Conservation (phyloP, 2,797 vertebrate genomes). For the Rachycentron canadum region DNA sequence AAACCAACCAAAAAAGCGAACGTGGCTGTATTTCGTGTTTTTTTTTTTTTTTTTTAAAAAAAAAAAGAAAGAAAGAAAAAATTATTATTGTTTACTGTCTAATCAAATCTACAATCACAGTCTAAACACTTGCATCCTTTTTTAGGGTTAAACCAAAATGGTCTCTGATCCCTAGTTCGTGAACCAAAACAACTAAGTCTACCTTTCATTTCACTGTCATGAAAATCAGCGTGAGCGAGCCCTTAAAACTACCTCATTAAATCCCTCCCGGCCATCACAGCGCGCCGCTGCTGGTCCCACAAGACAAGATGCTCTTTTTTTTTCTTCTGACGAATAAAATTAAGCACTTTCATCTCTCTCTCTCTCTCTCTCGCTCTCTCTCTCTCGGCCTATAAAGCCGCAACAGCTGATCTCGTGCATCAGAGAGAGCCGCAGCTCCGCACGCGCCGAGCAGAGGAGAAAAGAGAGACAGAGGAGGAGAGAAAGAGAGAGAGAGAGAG, state of each 20-base stretch:
- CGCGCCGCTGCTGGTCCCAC: constrained; percentile 69
- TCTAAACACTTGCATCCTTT: background rate
- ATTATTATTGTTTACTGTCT: no score
- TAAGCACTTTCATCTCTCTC: constrained; percentile 50
- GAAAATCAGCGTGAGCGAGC: constrained; percentile 55
- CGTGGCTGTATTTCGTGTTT: no score
- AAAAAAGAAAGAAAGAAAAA: no score
- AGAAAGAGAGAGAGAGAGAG: constrained; percentile 14
- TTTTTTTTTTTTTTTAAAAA: no score
- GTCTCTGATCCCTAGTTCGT: background rate
- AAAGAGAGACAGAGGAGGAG: constrained; percentile 11
- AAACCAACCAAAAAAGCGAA: background rate
- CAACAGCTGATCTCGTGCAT: constrained; percentile 80
- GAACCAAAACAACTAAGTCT: background rate
- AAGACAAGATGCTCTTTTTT: constrained; percentile 73
- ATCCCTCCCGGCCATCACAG: constrained; percentile 52
- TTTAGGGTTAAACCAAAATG: no score
- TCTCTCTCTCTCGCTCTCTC: constrained; percentile 29
- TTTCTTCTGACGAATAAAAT: constrained; percentile 74
- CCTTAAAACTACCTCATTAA: constrained; percentile 69
- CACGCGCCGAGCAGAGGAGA: constrained; percentile 35
- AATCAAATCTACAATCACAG: background rate
- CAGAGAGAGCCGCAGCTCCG: constrained; percentile 74
- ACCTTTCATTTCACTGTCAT: constrained; percentile 22
- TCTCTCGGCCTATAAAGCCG: constrained; percentile 67